phyloP scores from a whole-genome alignment of 2,113 vertebrate species.

The Aegotheles bennettii region DNA sequence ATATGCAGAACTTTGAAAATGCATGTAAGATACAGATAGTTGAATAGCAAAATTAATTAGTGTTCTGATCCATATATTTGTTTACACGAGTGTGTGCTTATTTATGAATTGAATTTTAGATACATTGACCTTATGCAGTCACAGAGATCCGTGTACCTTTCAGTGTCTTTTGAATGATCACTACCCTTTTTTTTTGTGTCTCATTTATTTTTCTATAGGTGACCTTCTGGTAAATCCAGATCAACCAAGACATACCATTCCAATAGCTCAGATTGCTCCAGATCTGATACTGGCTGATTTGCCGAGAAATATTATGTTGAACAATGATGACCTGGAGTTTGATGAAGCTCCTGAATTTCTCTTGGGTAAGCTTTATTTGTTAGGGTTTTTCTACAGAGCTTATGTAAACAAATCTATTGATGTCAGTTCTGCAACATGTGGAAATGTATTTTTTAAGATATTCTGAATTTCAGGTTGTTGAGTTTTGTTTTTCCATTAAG shows the following conservation, averaged over 20 bases:
- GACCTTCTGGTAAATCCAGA: constrained; percentile 83
- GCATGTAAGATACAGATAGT: background rate
- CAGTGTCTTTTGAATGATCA: background rate
- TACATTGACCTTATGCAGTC: background rate
- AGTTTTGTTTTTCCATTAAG: background rate
- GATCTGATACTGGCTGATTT: constrained; percentile 90
- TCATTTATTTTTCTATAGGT: constrained; percentile 67
- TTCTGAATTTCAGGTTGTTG: background rate
- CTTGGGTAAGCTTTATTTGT: constrained; percentile 74
- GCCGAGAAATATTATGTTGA: constrained; percentile 85
- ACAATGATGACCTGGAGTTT: constrained; percentile 84
- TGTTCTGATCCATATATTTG: background rate
- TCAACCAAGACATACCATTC: constrained; percentile 78
- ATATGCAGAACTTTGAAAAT: background rate
- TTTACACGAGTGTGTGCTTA: background rate
- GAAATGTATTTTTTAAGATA: background rate
- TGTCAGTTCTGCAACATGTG: background rate
- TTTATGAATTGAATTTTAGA: background rate
- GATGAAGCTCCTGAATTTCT: constrained; percentile 84
- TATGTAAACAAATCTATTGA: background rate
- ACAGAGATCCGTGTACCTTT: background rate
- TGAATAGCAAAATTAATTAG: background rate
- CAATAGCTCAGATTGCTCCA: constrained; percentile 91
- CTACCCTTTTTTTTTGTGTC: background rate
- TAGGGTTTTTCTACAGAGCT: background rate